Conservation (phyloP, 2,888 invertebrate genomes). For the Apodemia zela region DNA sequence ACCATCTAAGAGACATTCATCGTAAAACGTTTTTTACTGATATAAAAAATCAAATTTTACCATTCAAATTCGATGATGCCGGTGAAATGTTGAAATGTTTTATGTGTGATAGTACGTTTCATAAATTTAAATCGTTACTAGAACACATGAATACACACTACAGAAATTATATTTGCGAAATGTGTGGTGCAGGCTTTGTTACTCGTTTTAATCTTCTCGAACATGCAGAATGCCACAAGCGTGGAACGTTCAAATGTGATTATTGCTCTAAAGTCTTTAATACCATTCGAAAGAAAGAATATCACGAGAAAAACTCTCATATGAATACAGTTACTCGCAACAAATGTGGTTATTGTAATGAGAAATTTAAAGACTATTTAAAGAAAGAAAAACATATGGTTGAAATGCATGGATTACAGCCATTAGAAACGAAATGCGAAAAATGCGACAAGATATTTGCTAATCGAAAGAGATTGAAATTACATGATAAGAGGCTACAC, state of each 20-base stretch:
- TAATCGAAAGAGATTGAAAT: constrained; percentile 34
- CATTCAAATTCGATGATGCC: constrained; percentile 47
- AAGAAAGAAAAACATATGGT: constrained; percentile 35
- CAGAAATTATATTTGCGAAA: constrained; percentile 64
- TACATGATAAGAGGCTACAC: constrained; percentile 46
- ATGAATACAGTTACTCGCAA: constrained; percentile 28
- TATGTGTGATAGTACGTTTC: constrained; percentile 56
- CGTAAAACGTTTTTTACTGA: constrained; percentile 39
- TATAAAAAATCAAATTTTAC: constrained; percentile 48
- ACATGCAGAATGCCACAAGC: constrained; percentile 39
- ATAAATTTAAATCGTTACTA: constrained; percentile 62
- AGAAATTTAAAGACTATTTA: constrained; percentile 45
- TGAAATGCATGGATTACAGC: constrained; percentile 33
- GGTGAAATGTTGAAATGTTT: constrained; percentile 50
- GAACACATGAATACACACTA: constrained; percentile 70
- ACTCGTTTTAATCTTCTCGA: constrained; percentile 22
- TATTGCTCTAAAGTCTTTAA: constrained; percentile 46
- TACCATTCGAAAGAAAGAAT: constrained; percentile 29
- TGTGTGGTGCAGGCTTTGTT: constrained; percentile 65
- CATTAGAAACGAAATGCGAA: constrained; percentile 32
- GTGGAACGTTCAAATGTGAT: constrained; percentile 44
- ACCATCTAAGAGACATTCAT: constrained; percentile 42
- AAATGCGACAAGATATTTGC: constrained; percentile 39
- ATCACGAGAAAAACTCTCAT: constrained; percentile 36
- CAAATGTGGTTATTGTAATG: constrained; percentile 49